Evolutionary conservation across 2,888 invertebrate genomes (phyloP).

Genomic region (Laspeyria flexula): DNA sequence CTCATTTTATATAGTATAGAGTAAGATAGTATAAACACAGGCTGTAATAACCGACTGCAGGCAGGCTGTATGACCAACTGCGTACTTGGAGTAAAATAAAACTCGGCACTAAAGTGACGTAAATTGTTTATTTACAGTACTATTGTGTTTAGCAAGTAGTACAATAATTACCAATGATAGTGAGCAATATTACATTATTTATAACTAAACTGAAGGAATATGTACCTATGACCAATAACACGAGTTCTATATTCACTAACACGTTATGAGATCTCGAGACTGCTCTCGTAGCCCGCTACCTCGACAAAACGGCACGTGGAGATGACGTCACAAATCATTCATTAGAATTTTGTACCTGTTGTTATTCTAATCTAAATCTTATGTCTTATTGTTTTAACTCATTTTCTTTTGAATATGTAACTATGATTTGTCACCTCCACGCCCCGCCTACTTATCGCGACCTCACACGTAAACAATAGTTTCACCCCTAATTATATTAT

Average conservation of each 20-base stretch:
- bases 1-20: too few relatives aligned
- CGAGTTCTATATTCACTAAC: constrained; percentile 21
- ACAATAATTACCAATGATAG: constrained; percentile 14
- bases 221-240: constrained; percentile 12
- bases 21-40: too few relatives aligned
- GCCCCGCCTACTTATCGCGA: background rate
- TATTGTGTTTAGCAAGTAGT: constrained; percentile 21
- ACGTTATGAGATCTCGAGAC: constrained; percentile 30
- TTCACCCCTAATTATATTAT: constrained; percentile 14
- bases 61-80: background rate
- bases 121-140: constrained; percentile 40
- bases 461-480: constrained; percentile 14
- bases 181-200: constrained; percentile 25
- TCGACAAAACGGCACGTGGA: background rate
- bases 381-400: too few relatives aligned
- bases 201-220: constrained; percentile 18
- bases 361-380: too few relatives aligned
- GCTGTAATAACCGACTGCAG: too few relatives aligned
- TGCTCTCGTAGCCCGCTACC: background rate
- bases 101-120: constrained; percentile 22
- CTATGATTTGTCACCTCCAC: background rate
- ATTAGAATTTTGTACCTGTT: too few relatives aligned
- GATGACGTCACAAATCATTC: background rate
- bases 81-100: constrained; percentile 16
- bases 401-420: too few relatives aligned